Evolutionary conservation across 1,140 invertebrate genomes (phyloP).

Genomic region (Drosophila ironensis): DNA sequence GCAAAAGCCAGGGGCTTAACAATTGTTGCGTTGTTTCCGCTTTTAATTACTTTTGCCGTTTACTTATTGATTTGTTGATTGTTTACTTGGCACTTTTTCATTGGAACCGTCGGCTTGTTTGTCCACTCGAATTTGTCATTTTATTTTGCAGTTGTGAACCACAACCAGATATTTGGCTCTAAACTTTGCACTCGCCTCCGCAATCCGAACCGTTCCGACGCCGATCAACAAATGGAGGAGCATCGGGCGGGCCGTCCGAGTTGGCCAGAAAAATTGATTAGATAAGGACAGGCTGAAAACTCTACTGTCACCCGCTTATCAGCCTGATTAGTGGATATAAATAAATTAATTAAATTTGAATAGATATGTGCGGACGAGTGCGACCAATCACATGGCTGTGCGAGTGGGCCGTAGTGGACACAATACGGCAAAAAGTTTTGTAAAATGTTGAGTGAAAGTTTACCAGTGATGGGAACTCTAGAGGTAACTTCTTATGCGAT

Average conservation of each 20-base stretch:
- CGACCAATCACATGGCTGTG: slow-evolving; percentile 14
- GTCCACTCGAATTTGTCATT: slow-evolving; percentile 37
- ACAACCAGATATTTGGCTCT: too few species aligned
- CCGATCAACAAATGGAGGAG: slow-evolving; percentile 21
- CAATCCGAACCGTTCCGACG: slow-evolving; percentile 16
- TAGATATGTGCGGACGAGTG: slow-evolving; percentile 14
- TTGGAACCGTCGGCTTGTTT: slow-evolving; percentile 31
- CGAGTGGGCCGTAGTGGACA: neutral
- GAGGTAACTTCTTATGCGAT: neutral
- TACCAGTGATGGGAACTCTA: neutral
- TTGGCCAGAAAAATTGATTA: slow-evolving; percentile 11
- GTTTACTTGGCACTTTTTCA: slow-evolving; percentile 37
- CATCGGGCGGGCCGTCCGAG: slow-evolving; percentile 19
- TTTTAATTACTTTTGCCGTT: slow-evolving; percentile 9
- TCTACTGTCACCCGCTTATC: slow-evolving; percentile 50
- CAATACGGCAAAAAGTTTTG: neutral
- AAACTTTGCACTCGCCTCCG: slow-evolving; percentile 21
- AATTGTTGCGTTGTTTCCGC: slow-evolving; percentile 12
- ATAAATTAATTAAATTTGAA: slow-evolving; percentile 81
- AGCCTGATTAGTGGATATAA: slow-evolving; percentile 74
- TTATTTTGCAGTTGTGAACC: slow-evolving; percentile 16
- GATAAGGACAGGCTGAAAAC: slow-evolving; percentile 8
- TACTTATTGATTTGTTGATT: slow-evolving; percentile 36
- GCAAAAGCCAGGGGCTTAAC: slow-evolving; percentile 1
- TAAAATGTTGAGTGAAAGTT: slow-evolving; percentile 3